Base-by-base conservation (phyloP, 2,888 invertebrate species). In the Julus scanicus region DNA sequence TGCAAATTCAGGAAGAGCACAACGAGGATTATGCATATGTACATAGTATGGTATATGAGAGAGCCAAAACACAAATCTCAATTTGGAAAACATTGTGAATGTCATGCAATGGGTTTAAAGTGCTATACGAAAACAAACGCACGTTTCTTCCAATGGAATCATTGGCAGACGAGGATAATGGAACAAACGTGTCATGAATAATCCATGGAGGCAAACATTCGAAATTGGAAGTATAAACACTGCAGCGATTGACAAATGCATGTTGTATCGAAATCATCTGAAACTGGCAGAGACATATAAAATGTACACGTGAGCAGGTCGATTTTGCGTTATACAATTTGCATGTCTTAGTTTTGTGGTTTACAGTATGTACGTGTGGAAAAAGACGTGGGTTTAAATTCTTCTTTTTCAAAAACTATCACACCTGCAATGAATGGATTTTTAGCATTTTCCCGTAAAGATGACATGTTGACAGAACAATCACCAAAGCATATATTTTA, bases 181-280 rank as follows among this genome's bases (percentile, higher is more conserved):
- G 71, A 71, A 71, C 20, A 17, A 71, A 71, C 71, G 71, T 71
- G 71, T 71, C 29, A 71, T 71, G 71, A 71, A 71, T 71, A 71
- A 71, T 29, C 20, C 71, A 71, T 29, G 8, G 71, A 8, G 71
- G 29, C 8, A 71, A 71, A 71, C 71, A 29, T 29, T 29, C 29
- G 71, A 71, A 71, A 71, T 71, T 29, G 71, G 71, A 71, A 15
- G n/a, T n/a, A 17, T 71, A 71, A 71, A 71, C 71, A 29, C 71
- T 17, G 71, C 71, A 29, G 71, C 71, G 71, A 71, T 71, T 71
- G 71, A 71, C 20, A 9, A 71, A 71, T 29, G 29, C n/a, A 29
- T 71, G 71, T 29, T 71, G 29, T 29, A 71, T 71, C 71, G 71
- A 71, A 71, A 71, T 29, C 71, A 6, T 20, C 71, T 71, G 71